These are phyloP conservation scores for Vidua macroura DNA, from an alignment of 2,113 vertebrate genomes.

Conservation along the genomic window DNA sequence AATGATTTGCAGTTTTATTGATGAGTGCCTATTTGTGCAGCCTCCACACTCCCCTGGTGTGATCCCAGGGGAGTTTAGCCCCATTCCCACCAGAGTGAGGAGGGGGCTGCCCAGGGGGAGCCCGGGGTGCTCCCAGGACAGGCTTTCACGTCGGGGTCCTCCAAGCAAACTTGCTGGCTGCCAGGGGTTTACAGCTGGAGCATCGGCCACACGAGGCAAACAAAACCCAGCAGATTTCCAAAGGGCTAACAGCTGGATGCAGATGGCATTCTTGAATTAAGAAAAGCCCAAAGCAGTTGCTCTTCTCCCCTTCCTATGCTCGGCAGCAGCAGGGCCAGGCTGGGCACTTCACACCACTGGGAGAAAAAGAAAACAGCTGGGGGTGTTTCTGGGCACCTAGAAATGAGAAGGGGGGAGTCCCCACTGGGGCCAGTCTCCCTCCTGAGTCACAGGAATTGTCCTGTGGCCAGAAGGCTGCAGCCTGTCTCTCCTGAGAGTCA, in stretches of 20 bases:
- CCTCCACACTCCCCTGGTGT: background rate
- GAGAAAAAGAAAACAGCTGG: background rate
- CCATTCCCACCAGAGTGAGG: accelerated
- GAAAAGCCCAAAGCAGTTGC: background rate
- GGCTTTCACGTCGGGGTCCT: background rate
- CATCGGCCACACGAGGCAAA: background rate
- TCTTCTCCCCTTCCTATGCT: background rate
- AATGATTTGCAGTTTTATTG: background rate
- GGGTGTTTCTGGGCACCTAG: background rate
- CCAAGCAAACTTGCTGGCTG: background rate
- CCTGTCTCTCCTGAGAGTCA: background rate
- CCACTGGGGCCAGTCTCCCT: background rate
- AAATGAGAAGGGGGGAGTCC: background rate
- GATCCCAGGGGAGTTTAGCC: background rate
- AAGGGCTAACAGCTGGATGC: slow-evolving; percentile 54
- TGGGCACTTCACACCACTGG: background rate
- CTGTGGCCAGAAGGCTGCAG: background rate
- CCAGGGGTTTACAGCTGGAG: slow-evolving; percentile 30
- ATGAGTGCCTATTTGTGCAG: background rate
- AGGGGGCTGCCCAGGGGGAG: background rate
- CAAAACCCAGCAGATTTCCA: slow-evolving; percentile 29
- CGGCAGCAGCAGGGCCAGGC: background rate
- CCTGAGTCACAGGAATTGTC: background rate
- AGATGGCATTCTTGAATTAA: slow-evolving; percentile 6
- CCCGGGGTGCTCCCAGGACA: background rate